These are phyloP conservation scores for Leuciscus waleckii DNA, from an alignment of 2,797 vertebrate genomes.

Conservation along the genomic window DNA sequence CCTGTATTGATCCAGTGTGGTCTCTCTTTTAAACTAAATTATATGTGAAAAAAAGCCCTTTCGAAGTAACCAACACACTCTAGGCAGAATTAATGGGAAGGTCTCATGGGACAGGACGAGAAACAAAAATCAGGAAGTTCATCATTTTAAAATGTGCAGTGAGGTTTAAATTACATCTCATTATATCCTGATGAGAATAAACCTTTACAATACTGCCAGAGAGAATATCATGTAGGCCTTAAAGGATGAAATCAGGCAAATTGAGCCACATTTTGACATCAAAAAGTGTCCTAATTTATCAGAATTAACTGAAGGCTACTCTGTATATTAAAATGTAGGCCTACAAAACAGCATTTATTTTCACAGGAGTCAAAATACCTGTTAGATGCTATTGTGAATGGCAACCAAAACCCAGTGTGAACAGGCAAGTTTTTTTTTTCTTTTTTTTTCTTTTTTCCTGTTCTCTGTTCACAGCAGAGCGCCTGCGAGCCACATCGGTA, in stretches of 20 bases:
- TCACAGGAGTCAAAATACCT: background rate
- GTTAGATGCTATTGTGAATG: background rate
- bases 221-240: background rate
- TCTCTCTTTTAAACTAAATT: constrained; percentile 82
- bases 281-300: background rate
- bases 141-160: constrained; percentile 2
- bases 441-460: constrained; percentile 49
- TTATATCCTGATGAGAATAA: background rate
- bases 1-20: constrained; percentile 77
- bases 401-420: constrained; percentile 24
- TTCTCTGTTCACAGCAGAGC: constrained; percentile 68
- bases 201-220: background rate
- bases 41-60: constrained; percentile 72
- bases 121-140: constrained; percentile 18
- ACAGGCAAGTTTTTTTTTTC: constrained; percentile 54
- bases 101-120: background rate
- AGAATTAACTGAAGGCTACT: background rate
- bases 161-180: background rate
- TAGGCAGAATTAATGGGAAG: constrained; percentile 11
- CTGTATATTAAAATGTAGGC: background rate
- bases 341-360: background rate
- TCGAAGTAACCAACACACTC: constrained; percentile 41
- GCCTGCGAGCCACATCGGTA: constrained; percentile 58
- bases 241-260: background rate
- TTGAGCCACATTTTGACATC: background rate